Evolutionary conservation across 2,888 invertebrate species (phyloP), one percentile per base, ranked within the genome.

Genomic region (Carpatolechia fugitivella): DNA sequence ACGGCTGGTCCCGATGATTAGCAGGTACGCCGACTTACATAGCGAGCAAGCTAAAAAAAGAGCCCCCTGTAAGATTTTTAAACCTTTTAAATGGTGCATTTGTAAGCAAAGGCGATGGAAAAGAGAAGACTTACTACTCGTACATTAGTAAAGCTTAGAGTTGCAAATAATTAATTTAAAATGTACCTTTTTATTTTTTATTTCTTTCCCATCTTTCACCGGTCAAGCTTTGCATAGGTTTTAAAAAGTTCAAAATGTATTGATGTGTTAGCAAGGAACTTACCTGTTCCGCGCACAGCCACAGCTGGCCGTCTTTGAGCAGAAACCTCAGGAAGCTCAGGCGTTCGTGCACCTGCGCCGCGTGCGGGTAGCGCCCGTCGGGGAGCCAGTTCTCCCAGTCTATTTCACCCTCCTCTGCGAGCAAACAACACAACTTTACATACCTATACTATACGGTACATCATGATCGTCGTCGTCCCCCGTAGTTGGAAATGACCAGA

Each of bases 281-380:
- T 73, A 91, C 91, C 81, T 99, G 98, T 80, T 98, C 97, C 44
- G 98, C 97, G 81, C 98, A 98, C 62, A 99, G 92, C 98, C 98
- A 99, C 56, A 99, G 85, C 82, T 98, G 98, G 20, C 99, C 98
- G 86, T 99, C 98, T 92, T 97, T 97, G 49, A 98, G 90, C 66
- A 98, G 90, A 91, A 98, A 98, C 78, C 97, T 93, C 61, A 98
- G 92, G 90, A 98, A 98, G 90, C 96, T 96, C 59, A 98, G 92
- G 69, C 99, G 92, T 82, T 98, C 98, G 75, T 97, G 96, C 56
- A 99, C 97, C 91, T 99, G 98, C 67, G 95, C 93, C 54, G 94
- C 92, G 80, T 99, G 99, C 68, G 96, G 96, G 82, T 98, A 99
- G 63, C 98, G 92, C 18, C 96, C 95, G 76, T 98, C 98, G 0